These are phyloP conservation scores for Echinometra lucunter DNA, from an alignment of 53 echinoderm and acorn worm genomes.

Conservation along the genomic window DNA sequence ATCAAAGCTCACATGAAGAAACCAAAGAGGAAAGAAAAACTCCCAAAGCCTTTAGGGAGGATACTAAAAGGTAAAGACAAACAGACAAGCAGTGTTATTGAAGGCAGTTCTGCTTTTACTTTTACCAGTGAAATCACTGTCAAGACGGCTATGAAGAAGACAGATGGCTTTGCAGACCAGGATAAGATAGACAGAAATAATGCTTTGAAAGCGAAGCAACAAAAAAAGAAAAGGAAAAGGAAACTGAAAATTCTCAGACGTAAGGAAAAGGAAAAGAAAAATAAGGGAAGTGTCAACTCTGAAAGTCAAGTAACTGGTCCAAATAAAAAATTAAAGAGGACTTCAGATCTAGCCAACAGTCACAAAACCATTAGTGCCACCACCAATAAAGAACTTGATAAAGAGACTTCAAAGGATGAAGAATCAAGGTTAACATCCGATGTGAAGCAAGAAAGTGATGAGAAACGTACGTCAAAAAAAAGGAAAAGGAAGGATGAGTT, in stretches of 20 bases:
- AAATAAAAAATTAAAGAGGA: neutral
- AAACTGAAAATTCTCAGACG: slow-evolving; percentile 65
- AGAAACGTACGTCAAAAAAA: neutral
- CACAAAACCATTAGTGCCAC: neutral
- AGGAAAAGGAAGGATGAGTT: neutral
- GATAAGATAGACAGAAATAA: neutral
- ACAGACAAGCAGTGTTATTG: neutral
- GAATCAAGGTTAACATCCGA: neutral
- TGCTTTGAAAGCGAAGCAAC: slow-evolving; percentile 62
- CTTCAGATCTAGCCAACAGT: neutral
- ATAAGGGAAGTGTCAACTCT: neutral
- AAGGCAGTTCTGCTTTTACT: neutral
- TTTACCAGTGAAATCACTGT: neutral
- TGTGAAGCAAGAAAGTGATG: too few relatives aligned
- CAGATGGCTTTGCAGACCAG: neutral
- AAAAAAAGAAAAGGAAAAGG: slow-evolving; percentile 69
- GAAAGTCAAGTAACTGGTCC: neutral
- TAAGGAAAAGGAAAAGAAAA: slow-evolving; percentile 45
- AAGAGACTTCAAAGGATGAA: neutral
- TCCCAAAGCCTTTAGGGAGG: neutral
- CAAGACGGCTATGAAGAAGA: neutral
- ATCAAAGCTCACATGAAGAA: neutral
- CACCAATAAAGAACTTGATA: neutral
- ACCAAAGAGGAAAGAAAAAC: neutral
- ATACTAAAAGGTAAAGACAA: neutral